Base-by-base conservation (phyloP, 2,797 vertebrate species). In the Sebastes jordani region DNA sequence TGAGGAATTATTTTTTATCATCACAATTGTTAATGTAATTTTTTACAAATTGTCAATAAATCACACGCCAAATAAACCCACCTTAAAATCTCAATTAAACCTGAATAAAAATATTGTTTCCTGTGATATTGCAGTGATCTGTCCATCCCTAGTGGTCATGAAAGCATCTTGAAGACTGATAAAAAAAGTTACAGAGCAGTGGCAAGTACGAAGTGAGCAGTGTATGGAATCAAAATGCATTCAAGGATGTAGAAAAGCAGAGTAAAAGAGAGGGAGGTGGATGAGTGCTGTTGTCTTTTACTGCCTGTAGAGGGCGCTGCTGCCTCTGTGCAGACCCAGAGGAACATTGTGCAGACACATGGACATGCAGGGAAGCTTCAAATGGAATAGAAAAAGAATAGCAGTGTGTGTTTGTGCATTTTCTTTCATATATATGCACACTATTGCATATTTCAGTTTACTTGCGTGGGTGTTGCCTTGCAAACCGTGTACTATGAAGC, bases 221-320 rank as follows among this genome's bases (percentile, higher is more conserved):
- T 30, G 6, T 32, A n/a, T 59, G 4, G 36, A 16, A 46, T 34
- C 6, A 11, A 60, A 30, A 61, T 11, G 6, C 11, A 23, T 23
- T 30, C 18, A 25, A 27, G 1, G 18, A 20, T 1, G 56, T 25
- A 49, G 18, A 60, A 3, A 27, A 13, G 14, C 6, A 61, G 18
- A 59, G 4, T 14, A 18, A 34, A 34, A 18, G 30, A n/a, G 6
- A 6, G 22, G 10, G 11, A 16, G 18, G 42, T 16, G n/a, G 14
- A 3, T 32, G 54, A 30, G 16, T 67, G 74, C 9, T 9, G 20
- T 76, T 72, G 8, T 46, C 2, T 18, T 69, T 64, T 23, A 4
- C 2, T 20, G 71, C 74, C 87, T 76, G 46, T 89, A 90, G 91
- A 84, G 85, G 83, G 80, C 75, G 59, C 76, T 68, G 32, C 49